Conservation (phyloP, 2,797 vertebrate genomes). For the Pseudomugil gertrudae region DNA sequence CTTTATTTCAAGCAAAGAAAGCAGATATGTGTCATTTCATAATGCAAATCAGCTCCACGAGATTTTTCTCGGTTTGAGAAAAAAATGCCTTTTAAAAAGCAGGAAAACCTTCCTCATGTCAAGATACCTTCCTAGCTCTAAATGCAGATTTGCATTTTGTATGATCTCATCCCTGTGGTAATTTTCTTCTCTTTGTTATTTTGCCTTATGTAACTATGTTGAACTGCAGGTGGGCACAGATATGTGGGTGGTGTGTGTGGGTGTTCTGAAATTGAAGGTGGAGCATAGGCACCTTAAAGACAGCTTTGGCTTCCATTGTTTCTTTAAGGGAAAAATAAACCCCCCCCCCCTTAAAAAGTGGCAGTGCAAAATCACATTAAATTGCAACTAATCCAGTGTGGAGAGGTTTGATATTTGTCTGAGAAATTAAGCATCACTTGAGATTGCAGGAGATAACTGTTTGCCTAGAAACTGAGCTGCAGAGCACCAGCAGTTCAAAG, state of each 20-base stretch:
- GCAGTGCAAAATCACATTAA: conserved; percentile 59
- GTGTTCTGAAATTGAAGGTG: conserved; percentile 39
- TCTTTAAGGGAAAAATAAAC: conserved; percentile 3
- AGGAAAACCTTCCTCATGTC: conserved; percentile 24
- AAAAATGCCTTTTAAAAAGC: conserved; percentile 15
- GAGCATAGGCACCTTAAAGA: conserved; percentile 33
- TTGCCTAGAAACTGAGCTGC: conserved; percentile 55
- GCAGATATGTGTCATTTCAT: conserved; percentile 13
- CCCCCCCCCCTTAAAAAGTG: conserved; percentile 20
- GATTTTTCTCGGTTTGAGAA: conserved; percentile 27
- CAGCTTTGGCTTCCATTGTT: conserved; percentile 25
- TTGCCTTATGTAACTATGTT: background rate
- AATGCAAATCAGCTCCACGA: conserved; percentile 53
- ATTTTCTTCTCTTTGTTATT: background rate
- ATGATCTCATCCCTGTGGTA: conserved; percentile 2
- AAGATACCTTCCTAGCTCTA: conserved; percentile 19
- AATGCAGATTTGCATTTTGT: conserved; percentile 27
- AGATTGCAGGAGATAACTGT: conserved; percentile 62
- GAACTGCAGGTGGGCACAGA: conserved; percentile 42
- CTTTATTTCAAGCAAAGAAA: conserved; percentile 12
- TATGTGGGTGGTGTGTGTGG: conserved; percentile 46
- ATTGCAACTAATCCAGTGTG: conserved; percentile 63
- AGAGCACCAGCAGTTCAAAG: conserved; percentile 69
- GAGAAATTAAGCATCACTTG: conserved; percentile 61
- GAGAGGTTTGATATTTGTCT: conserved; percentile 69